Percentiles rank a stretch among this genome's conserved stretches.
Evolutionary conservation across 1,140 invertebrate genomes (phyloP).

Genomic region (Drusus annulatus): DNA sequence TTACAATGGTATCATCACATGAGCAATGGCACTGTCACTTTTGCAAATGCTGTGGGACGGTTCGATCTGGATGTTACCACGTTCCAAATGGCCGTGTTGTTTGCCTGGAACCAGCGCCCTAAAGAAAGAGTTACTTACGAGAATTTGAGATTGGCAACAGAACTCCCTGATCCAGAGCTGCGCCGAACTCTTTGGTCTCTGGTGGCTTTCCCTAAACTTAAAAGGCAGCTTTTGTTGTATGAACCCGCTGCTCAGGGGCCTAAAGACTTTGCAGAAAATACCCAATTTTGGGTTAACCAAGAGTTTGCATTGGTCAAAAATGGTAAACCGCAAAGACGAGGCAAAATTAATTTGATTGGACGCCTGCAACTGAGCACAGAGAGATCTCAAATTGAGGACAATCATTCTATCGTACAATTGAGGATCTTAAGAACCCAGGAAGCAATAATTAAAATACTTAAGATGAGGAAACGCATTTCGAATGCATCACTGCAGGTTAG

Average conservation of each 20-base stretch:
- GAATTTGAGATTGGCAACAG: slow-evolving; percentile 95
- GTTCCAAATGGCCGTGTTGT: slow-evolving; percentile 99
- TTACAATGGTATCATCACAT: slow-evolving; percentile 99
- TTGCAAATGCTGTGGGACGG: slow-evolving; percentile 92
- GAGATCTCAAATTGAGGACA: slow-evolving; percentile 95
- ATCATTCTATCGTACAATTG: slow-evolving; percentile 97
- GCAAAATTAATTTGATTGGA: slow-evolving; percentile 96
- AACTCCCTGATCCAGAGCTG: slow-evolving; percentile 96
- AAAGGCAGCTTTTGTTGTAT: slow-evolving; percentile 90
- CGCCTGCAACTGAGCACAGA: slow-evolving; percentile 95
- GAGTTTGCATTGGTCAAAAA: slow-evolving; percentile 95
- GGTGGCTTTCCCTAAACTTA: slow-evolving; percentile 97
- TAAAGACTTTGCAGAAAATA: slow-evolving; percentile 95
- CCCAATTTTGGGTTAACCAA: slow-evolving; percentile 97
- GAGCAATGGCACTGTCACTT: slow-evolving; percentile 98
- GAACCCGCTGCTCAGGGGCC: slow-evolving; percentile 85
- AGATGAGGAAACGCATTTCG: slow-evolving; percentile 95
- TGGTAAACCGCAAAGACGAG: slow-evolving; percentile 92
- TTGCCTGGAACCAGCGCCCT: slow-evolving; percentile 98
- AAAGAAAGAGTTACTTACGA: slow-evolving; percentile 95
- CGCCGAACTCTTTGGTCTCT: slow-evolving; percentile 97
- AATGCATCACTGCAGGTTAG: slow-evolving; percentile 91
- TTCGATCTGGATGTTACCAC: slow-evolving; percentile 99
- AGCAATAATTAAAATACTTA: slow-evolving; percentile 99
- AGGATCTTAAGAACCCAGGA: slow-evolving; percentile 93